phyloP scores from a whole-genome alignment of 2,797 vertebrate species.

The Tympanoctomys barrerae region DNA sequence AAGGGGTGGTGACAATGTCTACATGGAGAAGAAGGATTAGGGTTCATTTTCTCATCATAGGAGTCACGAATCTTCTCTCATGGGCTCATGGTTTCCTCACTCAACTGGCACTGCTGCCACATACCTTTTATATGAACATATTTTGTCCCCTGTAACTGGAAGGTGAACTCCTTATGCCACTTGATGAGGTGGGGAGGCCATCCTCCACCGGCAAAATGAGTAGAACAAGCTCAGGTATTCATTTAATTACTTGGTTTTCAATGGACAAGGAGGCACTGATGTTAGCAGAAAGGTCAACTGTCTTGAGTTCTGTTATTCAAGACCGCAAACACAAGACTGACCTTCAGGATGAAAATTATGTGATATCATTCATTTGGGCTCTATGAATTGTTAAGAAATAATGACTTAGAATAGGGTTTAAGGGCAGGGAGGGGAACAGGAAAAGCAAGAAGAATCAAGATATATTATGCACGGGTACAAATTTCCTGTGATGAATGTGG shows the following conservation, averaged over 20 bases:
- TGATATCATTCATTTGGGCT: background rate
- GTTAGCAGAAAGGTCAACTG: background rate
- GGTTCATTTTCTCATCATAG: background rate
- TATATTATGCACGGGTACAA: background rate
- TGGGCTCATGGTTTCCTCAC: background rate
- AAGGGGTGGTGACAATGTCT: background rate
- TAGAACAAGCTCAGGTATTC: background rate
- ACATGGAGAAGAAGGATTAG: too few species aligned
- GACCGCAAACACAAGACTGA: background rate
- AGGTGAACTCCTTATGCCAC: background rate
- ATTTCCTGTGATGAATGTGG: background rate
- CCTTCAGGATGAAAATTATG: background rate
- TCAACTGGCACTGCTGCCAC: background rate
- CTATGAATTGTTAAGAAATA: background rate
- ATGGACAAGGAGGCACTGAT: background rate
- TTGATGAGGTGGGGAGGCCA: background rate
- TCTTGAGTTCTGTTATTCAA: background rate
- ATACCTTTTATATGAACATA: background rate
- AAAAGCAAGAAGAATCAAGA: background rate
- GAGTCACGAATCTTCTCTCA: fast-evolving
- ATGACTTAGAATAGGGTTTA: background rate
- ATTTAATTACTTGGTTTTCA: conserved; percentile 20
- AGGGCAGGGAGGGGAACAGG: background rate
- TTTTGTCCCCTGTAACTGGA: background rate
- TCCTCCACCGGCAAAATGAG: background rate